Base-by-base conservation (phyloP, 2,888 invertebrate species). In the Lomographa bimaculata region DNA sequence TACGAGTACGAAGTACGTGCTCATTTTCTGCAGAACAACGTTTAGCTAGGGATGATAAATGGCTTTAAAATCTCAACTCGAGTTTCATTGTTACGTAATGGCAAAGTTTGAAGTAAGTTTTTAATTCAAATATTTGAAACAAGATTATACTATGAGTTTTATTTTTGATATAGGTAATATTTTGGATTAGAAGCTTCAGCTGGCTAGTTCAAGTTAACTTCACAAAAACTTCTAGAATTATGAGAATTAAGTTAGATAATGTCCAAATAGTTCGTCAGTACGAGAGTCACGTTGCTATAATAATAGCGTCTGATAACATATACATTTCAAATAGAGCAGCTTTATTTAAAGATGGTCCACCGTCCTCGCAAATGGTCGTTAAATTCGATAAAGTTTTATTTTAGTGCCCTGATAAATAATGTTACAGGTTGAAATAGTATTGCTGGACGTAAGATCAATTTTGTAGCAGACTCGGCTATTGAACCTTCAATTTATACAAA, bases 321-420 rank as follows among this genome's bases (percentile, higher is more conserved):
- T 54, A 56, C 57, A 32, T 58, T 63, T 60, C 25, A 48, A 60
- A 60, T 46, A 36, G 45, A 38, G 43, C 40, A 25, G 57, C 51
- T 54, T 54, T 67, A 57, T 64, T 59, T 59, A 56, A 57, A 54
- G 44, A 53, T 53, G 41, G 44, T 45, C 24, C 34, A 36, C 54
- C 49, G 51, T 50, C 50, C 48, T 55, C 57, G 55, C 46, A 61
- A 65, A 58, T 43, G 50, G 49, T 56, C 60, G 54, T 65, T 54
- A 57, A 61, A 60, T 61, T 60, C 57, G 56, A 64, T 61, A 61
- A 59, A 60, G 55, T 14, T 14, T 63, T 61, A 64, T 65, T 60
- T 56, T 50, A 54, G 54, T 53, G 46, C 53, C 39, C 35, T 52
- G 27, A 46, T 58, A 57, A 64, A 64, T 64, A 53, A 54, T 50